Evolutionary conservation across 2,797 vertebrate genomes (phyloP), one percentile per base, ranked within the genome.

Genomic region (Enteromius unitaeniatus): DNA sequence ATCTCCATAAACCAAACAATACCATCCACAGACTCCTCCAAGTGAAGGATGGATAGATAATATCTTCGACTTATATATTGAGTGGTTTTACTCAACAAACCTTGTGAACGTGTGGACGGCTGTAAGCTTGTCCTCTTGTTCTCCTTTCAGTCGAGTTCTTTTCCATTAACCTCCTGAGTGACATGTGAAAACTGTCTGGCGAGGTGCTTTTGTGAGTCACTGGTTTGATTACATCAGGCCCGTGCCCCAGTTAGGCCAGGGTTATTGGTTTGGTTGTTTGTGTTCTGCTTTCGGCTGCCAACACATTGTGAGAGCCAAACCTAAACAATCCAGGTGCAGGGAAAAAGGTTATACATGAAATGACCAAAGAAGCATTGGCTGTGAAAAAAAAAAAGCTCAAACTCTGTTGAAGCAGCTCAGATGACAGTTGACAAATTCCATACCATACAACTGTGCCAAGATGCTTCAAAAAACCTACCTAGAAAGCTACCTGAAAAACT

Each of bases 111-210:
- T 84, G 40, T 4, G 69, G 31, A 73, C 21, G 58, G 83, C 68
- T 80, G 74, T 73, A 73, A 85, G 79, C 81, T 76, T 62, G 45
- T 72, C 34, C 65, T 75, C 79, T 78, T 77, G n/a, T 58, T 80
- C 70, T 80, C 40, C 65, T 83, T 86, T 85, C 84, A 81, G 64
- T 49, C 65, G 37, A 79, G 78, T 62, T 70, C 79, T 85, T 89
- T 87, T 87, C 88, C 82, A 89, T 87, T 89, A 89, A 87, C 84
- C 85, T 82, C 13, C 68, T 31, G 73, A 85, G 62, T 74, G 53
- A 45, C 80, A 74, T 74, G 62, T 87, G 85, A 86, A 87, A 86
- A 76, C 67, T 23, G 74, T 87, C 72, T 84, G 75, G 75, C 0
- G 2, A 65, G 82, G 79, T 74, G 86, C 72, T 58, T 58, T 84